Conservation (phyloP, 2,888 invertebrate genomes). For the Metopia argyrocephala region DNA sequence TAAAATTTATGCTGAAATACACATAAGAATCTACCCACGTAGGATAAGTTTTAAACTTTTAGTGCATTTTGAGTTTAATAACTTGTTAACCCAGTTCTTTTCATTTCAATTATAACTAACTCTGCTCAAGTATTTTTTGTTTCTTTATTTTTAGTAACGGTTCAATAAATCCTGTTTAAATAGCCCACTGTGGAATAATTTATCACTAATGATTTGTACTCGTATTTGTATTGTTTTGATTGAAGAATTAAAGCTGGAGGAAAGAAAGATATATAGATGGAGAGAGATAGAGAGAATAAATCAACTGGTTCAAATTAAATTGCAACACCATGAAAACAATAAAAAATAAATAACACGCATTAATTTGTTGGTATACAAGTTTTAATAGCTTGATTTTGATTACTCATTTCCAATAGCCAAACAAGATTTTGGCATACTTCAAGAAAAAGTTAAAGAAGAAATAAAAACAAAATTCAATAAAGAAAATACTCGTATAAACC, state of each 20-base stretch:
- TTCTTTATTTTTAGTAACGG: background rate
- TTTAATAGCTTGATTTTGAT: conserved; percentile 21
- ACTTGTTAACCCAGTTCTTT: too few relatives aligned
- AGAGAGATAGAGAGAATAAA: background rate
- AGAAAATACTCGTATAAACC: conserved; percentile 5
- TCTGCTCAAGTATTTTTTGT: too few relatives aligned
- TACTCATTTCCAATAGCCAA: conserved; percentile 27
- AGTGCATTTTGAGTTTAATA: too few relatives aligned
- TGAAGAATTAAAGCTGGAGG: background rate
- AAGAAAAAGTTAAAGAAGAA: background rate
- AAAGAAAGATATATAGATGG: background rate
- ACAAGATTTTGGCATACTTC: background rate
- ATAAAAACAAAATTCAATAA: too few relatives aligned
- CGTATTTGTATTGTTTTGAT: background rate
- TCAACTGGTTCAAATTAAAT: background rate
- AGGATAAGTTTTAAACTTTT: too few relatives aligned
- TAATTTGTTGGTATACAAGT: background rate
- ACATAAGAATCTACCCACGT: too few relatives aligned
- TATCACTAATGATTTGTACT: background rate
- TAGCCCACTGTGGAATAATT: background rate
- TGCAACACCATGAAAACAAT: background rate
- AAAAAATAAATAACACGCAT: background rate
- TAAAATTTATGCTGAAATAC: too few relatives aligned
- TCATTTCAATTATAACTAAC: too few relatives aligned
- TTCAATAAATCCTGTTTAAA: background rate